A percentile compares a stretch with the other conserved stretches of the same genome.
These are phyloP conservation scores for human DNA, from an alignment of 2,113 vertebrate genomes.

Conservation along the genomic window GRCh38 chr4:158396001-158396500, in stretches of 20 bases:
- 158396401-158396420: neutral
- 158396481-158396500: neutral
- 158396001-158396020: constrained; percentile 31
- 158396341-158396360: neutral
- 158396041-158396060: neutral
- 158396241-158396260: neutral
- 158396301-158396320: neutral
- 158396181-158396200: neutral
- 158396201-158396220: neutral
- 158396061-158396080: constrained; percentile 35
- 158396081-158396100: constrained; percentile 49
- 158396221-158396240: neutral
- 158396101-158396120: constrained; percentile 12
- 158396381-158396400: neutral
- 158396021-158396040: neutral
- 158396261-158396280: neutral
- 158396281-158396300: neutral
- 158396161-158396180: neutral
- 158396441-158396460: neutral
- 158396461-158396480: neutral
- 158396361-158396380: neutral
- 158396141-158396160: neutral
- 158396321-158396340: neutral
- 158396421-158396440: neutral
- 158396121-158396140: constrained; percentile 3